phyloP scores from a whole-genome alignment of 2,113 vertebrate genomes.

The Nannospalax galili region DNA sequence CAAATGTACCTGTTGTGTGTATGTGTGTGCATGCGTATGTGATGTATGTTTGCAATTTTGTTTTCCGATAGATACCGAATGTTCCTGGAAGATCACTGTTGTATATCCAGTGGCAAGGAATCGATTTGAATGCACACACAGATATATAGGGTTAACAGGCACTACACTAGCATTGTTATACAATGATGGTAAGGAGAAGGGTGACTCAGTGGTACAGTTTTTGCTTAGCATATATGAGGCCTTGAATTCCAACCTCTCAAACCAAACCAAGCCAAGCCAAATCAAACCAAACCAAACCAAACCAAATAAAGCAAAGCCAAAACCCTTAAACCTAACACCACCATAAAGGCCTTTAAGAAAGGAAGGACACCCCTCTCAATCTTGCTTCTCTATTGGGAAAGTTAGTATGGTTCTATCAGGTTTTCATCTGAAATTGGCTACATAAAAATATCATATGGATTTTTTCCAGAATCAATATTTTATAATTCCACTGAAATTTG shows the following conservation, averaged over 20 bases:
- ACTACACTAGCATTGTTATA: constrained; percentile 2
- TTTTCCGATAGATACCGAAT: background rate
- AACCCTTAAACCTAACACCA: no score
- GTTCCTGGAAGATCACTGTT: background rate
- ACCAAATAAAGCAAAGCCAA: background rate
- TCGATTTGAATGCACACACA: background rate
- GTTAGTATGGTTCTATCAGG: background rate
- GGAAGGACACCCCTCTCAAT: background rate
- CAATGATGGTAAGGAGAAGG: background rate
- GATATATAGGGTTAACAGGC: background rate
- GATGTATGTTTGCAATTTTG: background rate
- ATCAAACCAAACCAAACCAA: background rate
- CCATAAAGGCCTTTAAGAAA: background rate
- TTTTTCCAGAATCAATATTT: background rate
- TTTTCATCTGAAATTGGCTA: constrained; percentile 13
- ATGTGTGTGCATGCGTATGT: background rate
- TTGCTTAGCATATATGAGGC: background rate
- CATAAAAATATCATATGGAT: background rate
- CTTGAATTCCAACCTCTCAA: background rate
- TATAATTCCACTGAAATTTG: background rate
- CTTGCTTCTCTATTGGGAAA: constrained; percentile 36
- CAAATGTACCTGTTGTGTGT: background rate
- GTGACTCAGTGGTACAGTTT: background rate
- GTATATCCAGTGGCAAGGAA: background rate
- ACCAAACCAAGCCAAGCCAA: background rate